Evolutionary conservation across 1,140 invertebrate species (phyloP).

Genomic region (Mizuhopecten yessoensis): DNA sequence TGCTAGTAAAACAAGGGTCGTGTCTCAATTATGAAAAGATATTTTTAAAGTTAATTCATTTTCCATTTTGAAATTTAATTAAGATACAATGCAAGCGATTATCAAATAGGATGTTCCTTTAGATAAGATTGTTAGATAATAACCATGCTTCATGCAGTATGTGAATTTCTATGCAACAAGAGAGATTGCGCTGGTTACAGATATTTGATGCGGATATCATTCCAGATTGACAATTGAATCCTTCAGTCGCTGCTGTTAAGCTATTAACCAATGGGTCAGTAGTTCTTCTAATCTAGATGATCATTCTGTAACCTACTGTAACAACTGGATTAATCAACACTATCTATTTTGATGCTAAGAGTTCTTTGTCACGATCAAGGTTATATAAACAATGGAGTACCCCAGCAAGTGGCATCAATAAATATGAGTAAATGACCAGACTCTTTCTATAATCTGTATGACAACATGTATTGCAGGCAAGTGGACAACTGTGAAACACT

Average conservation of each 20-base stretch:
- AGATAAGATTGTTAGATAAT: background rate
- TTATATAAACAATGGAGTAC: too few relatives aligned
- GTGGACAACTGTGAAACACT: too few relatives aligned
- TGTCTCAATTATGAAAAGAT: background rate
- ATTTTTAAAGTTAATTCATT: too few relatives aligned
- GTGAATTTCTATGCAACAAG: background rate
- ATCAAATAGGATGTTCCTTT: background rate
- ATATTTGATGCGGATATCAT: background rate
- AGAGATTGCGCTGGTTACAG: conserved; percentile 14
- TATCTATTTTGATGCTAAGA: too few relatives aligned
- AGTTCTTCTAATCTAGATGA: too few relatives aligned
- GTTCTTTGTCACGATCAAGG: too few relatives aligned
- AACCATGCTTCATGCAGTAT: conserved; percentile 30
- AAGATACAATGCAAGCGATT: too few relatives aligned
- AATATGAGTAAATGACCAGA: too few relatives aligned
- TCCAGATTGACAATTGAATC: background rate
- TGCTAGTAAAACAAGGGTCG: background rate
- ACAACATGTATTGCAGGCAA: too few relatives aligned
- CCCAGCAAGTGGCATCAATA: too few relatives aligned
- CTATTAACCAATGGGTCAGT: background rate
- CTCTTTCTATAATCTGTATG: too few relatives aligned
- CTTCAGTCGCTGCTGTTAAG: background rate
- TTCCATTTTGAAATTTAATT: too few relatives aligned
- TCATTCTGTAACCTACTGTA: background rate
- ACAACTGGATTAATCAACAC: background rate